Percentiles rank a stretch among this genome's conserved stretches.
phyloP scores from a whole-genome alignment of 2,797 vertebrate genomes.

The Manis crassicaudata region DNA sequence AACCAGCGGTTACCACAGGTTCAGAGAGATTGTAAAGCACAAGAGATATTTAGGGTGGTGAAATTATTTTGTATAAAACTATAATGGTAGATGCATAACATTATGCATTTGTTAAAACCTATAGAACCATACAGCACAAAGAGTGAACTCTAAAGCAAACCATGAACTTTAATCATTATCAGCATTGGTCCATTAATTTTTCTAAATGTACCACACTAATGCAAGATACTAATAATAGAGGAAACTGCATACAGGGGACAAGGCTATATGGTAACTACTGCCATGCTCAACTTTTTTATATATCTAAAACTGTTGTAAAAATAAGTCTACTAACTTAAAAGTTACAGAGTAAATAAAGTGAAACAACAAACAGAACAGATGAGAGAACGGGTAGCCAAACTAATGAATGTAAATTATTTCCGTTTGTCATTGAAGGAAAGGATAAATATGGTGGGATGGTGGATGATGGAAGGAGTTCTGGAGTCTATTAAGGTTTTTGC shows the following conservation, averaged over 20 bases:
- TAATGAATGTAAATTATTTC: background rate
- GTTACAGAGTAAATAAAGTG: constrained; percentile 11
- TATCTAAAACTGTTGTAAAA: background rate
- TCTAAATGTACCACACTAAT: background rate
- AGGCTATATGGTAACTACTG: background rate
- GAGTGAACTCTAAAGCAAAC: background rate
- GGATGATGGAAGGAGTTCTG: background rate
- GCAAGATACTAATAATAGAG: background rate
- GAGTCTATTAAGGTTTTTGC: background rate
- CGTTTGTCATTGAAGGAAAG: background rate
- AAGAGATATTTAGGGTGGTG: background rate
- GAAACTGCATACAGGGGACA: background rate
- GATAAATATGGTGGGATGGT: background rate
- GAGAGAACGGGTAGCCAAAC: background rate
- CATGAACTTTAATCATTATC: background rate
- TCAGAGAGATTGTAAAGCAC: background rate
- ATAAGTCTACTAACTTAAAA: background rate
- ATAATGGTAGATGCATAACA: background rate
- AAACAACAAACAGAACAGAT: background rate
- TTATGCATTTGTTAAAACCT: background rate
- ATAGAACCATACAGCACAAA: background rate
- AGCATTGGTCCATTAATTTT: background rate
- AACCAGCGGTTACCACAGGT: background rate
- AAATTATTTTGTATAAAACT: background rate
- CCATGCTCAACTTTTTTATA: background rate